Evolutionary conservation across 2,797 vertebrate species (phyloP).

Genomic region (Emydoidea blandingii): DNA sequence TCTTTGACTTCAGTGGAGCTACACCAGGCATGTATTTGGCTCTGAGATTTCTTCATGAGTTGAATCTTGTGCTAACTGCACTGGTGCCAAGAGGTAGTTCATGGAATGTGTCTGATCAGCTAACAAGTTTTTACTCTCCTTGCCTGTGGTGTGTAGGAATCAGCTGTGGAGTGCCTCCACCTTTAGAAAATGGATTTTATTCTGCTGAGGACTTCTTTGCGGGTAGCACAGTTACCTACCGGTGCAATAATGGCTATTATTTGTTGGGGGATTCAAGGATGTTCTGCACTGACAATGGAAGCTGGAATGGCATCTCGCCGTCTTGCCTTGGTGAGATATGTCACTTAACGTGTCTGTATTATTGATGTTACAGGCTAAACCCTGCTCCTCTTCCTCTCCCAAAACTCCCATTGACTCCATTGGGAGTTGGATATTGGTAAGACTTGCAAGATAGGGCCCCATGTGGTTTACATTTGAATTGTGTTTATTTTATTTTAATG

Average conservation of each 20-base stretch:
- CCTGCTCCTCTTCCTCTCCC: background rate
- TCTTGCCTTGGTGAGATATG: conserved; percentile 92
- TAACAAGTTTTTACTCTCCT: background rate
- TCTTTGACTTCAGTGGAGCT: background rate
- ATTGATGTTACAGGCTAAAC: background rate
- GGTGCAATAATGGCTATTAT: conserved; percentile 94
- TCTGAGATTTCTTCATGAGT: background rate
- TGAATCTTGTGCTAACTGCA: background rate
- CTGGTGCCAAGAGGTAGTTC: background rate
- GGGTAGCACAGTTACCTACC: conserved; percentile 90
- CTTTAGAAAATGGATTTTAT: conserved; percentile 91
- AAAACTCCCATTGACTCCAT: background rate
- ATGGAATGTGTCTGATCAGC: background rate
- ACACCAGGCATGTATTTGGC: background rate
- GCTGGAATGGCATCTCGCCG: conserved; percentile 91
- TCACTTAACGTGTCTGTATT: background rate
- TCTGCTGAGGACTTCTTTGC: conserved; percentile 90
- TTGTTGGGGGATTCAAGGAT: conserved; percentile 93
- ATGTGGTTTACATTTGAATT: background rate
- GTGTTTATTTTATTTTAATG: background rate
- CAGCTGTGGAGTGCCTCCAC: conserved; percentile 89
- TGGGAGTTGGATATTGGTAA: background rate
- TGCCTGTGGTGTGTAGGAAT: conserved; percentile 81
- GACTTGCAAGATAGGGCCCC: background rate
- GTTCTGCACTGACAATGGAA: conserved; percentile 91